These are phyloP conservation scores for Brachypterus glaber DNA, from an alignment of 2,888 invertebrate species.

Conservation along the genomic window DNA sequence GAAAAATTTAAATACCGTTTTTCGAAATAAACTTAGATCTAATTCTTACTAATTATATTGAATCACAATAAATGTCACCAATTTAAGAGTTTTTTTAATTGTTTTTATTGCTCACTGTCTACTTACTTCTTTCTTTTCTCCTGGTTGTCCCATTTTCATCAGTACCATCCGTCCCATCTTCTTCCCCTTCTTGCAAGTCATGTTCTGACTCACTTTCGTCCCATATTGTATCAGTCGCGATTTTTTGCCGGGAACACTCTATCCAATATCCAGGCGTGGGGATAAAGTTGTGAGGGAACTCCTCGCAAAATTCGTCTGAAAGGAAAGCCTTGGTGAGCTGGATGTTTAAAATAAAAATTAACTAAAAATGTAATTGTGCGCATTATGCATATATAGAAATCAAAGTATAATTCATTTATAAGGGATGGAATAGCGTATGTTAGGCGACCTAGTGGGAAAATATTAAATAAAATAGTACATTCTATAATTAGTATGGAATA, in stretches of 20 bases:
- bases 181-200: conserved; percentile 45
- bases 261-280: conserved; percentile 93
- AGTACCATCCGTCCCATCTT: conserved; percentile 36
- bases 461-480: no score
- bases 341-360: no score
- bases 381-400: no score
- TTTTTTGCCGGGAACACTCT: conserved; percentile 89
- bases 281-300: conserved; percentile 83
- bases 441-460: no score
- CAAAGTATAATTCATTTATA: no score
- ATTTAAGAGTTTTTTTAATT: background rate
- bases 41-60: no score
- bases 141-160: conserved; percentile 36
- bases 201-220: conserved; percentile 75
- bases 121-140: conserved; percentile 34
- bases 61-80: background rate
- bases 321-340: no score
- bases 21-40: no score
- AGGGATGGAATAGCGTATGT: no score
- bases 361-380: no score
- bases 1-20: no score
- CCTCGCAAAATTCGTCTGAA: conserved; percentile 86
- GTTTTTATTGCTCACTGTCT: background rate
- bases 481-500: no score
- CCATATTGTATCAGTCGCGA: conserved; percentile 73